Evolutionary conservation across 2,113 vertebrate genomes (phyloP), one percentile per base, ranked within the genome.

Genomic region (Cebus imitator): DNA sequence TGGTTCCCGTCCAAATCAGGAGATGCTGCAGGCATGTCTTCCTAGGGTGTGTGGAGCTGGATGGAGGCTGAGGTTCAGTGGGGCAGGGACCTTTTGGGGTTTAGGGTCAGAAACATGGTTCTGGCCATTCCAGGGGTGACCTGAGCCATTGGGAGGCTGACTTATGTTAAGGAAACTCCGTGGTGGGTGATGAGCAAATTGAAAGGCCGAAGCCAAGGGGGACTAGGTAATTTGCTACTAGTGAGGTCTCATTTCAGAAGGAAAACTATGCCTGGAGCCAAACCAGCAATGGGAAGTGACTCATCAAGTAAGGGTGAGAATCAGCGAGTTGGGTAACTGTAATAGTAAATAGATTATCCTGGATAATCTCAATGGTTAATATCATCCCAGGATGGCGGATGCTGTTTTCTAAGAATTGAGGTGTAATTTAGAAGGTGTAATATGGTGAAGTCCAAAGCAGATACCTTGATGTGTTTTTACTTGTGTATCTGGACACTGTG

Each of bases 1-100:
- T 13, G 50, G 73, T 20, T 55, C 66, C 93, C 50, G 78, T 88
- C 86, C 1, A 37, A 94, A 92, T 27, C 37, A 25, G 90, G 75
- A 85, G 83, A 6, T 16, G 61, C 32, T 23, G 18, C 35, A 58
- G 43, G 80, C 21, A 7, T 87, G 61, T 48, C 48, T n/a, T 17
- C 68, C 10, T 10, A 48, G 81, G 32, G 48, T 18, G 32, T 37
- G 72, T 48, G n/a, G 87, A 68, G 78, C 17, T 61, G 40, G 79
- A 35, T 64, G 27, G 27, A 64, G 66, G 20, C 45, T 23, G 68
- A 45, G 86, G 58, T 50, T 14, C n/a, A 14, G 57, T 25, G 68
- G 18, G 58, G 48, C 35, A 37, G 58, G 61, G 61, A 30, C 32
- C 48, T 35, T 68, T 50, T 23, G 52, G 50, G 75, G 35, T 81